Conservation (phyloP, 2,113 vertebrate genomes). For the Petrocephalus zakoni region DNA sequence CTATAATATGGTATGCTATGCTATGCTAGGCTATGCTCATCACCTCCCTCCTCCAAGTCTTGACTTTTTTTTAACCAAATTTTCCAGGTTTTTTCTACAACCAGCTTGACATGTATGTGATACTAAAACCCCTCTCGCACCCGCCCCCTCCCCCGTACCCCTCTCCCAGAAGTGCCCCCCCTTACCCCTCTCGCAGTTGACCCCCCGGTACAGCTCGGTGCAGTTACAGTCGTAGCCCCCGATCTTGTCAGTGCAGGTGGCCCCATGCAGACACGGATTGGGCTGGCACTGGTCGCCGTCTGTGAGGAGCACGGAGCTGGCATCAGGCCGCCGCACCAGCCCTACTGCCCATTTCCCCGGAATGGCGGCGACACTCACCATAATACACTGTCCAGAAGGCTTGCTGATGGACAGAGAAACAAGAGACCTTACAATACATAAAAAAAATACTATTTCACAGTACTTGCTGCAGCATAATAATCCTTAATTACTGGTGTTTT, state of each 20-base stretch:
- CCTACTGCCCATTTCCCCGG: background rate
- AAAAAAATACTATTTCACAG: background rate
- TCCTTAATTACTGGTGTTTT: background rate
- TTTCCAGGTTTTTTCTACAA: background rate
- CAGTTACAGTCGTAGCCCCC: constrained; percentile 73
- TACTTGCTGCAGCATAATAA: background rate
- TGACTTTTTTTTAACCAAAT: background rate
- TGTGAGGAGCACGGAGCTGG: constrained; percentile 26
- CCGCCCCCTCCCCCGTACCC: too few species aligned
- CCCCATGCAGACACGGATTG: constrained; percentile 73
- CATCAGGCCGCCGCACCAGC: background rate
- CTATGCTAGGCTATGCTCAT: background rate
- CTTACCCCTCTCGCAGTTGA: constrained; percentile 64
- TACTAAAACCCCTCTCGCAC: too few species aligned
- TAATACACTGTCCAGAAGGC: constrained; percentile 53
- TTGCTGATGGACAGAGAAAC: constrained; percentile 36
- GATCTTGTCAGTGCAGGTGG: constrained; percentile 62
- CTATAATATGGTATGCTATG: background rate
- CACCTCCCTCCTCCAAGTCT: too few species aligned
- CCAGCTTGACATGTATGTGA: background rate
- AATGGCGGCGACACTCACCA: constrained; percentile 40
- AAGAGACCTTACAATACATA: constrained; percentile 2
- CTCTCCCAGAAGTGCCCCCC: too few species aligned
- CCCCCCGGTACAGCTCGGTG: constrained; percentile 56
- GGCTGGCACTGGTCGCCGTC: constrained; percentile 66